These are phyloP conservation scores for Pseudopipra pipra DNA, from an alignment of 2,113 vertebrate species.

Conservation along the genomic window DNA sequence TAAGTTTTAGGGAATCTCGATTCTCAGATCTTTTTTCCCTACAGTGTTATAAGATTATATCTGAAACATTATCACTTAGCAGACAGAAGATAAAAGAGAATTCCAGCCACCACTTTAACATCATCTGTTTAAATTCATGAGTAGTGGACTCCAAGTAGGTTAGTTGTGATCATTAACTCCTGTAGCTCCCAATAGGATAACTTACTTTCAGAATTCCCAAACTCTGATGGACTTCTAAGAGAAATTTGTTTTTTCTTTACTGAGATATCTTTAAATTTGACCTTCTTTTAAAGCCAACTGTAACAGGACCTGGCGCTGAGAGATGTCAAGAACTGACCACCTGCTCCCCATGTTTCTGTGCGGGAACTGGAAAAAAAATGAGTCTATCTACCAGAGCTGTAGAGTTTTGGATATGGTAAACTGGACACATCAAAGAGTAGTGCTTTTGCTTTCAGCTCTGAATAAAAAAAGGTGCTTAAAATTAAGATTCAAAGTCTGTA, in stretches of 20 bases:
- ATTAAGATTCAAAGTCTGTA: neutral
- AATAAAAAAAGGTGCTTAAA: neutral
- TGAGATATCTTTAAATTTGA: neutral
- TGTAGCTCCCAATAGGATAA: neutral
- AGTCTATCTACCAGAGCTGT: neutral
- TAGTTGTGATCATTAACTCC: neutral
- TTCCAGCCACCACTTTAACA: neutral
- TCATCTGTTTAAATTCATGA: neutral
- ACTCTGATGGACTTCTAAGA: neutral
- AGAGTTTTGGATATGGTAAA: neutral
- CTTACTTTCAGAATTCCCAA: neutral
- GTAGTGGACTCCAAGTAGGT: neutral
- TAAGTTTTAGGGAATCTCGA: neutral
- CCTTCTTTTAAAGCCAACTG: neutral
- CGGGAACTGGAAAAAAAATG: neutral
- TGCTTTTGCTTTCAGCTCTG: neutral
- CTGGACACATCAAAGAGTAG: neutral
- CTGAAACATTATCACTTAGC: neutral
- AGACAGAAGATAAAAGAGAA: constrained; percentile 5
- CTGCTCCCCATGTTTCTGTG: neutral
- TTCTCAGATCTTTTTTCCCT: neutral
- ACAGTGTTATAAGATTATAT: neutral
- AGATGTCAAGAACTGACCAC: neutral
- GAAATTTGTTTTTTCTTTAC: neutral
- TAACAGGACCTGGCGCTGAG: neutral